Evolutionary conservation across 2,888 invertebrate species (phyloP).

Genomic region (Tyria jacobaeae): DNA sequence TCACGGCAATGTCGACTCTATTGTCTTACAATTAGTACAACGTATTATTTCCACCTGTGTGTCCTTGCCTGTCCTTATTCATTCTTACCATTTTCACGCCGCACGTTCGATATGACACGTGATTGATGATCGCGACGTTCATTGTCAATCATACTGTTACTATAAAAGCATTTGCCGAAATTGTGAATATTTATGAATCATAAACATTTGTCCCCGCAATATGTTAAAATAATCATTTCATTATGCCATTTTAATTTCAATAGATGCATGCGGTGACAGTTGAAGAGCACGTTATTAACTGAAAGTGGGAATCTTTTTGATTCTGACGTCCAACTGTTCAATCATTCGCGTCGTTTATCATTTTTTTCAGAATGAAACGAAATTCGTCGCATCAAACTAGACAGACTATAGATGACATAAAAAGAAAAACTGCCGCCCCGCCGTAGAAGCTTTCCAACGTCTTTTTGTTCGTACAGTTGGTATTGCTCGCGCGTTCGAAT

Average conservation of each 20-base stretch:
- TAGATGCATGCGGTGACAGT: conserved; percentile 60
- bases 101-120: conserved; percentile 71
- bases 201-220: conserved; percentile 55
- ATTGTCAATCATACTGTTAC: conserved; percentile 77
- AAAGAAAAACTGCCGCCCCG: conserved; percentile 67
- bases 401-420: conserved; percentile 78
- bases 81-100: conserved; percentile 61
- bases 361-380: conserved; percentile 71
- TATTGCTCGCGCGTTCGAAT: conserved; percentile 68
- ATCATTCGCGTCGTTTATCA: conserved; percentile 84
- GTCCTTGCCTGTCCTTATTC: conserved; percentile 49
- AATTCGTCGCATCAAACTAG: conserved; percentile 79
- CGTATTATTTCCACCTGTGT: conserved; percentile 26
- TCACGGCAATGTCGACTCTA: conserved; percentile 43
- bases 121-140: conserved; percentile 78
- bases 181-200: conserved; percentile 83
- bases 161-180: conserved; percentile 75
- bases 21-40: conserved; percentile 35
- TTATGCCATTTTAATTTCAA: conserved; percentile 70
- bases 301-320: conserved; percentile 72
- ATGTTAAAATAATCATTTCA: conserved; percentile 70
- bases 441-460: conserved; percentile 80
- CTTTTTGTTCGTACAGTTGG: conserved; percentile 80
- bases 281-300: conserved; percentile 58
- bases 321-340: conserved; percentile 77